Evolutionary conservation across 2,113 vertebrate species (phyloP), one percentile per base, ranked within the genome.

Genomic region (Vulpes lagopus): DNA sequence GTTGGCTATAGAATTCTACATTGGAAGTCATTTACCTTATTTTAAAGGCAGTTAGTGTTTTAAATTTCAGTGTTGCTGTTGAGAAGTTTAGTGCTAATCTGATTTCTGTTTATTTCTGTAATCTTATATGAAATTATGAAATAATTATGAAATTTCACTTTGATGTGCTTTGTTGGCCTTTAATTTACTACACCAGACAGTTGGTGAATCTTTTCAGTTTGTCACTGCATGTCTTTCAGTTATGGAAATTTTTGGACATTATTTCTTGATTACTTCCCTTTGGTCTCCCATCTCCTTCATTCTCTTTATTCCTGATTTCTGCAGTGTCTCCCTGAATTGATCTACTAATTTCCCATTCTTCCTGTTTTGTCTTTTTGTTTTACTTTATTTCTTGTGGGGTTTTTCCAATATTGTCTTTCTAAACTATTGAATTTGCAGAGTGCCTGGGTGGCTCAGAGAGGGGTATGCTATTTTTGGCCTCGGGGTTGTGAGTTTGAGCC

Each of bases 71-170:
- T 84, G 62, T 93, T 95, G 17, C 30, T 55, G 3, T 92, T 96
- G 57, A 84, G 65, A 85, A 53, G 49, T 83, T 71, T 76, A 73
- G 27, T 89, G 78, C 8, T 55, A 38, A 0, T 59, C 8, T 87
- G 32, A 43, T 60, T 79, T 81, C n/a, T 76, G 15, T 87, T 96
- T 69, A 60, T 76, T 43, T 69, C 55, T 94, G 43, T 5, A 91
- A 53, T 65, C 59, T 91, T 38, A 57, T 73, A 51, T 83, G 38
- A 43, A 43, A 73, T 88, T 83, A 59, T n/a, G 49, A 84, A 79
- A 67, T 94, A 43, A 73, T 88, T 84, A 59, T 38, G 49, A 84
- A 79, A 67, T 94, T 78, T 71, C 23, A 51, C n/a, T 96, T 91
- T 55, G 80, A 51, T 80, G 7, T 71, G 9, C 10, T 20, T 83